phyloP scores from a whole-genome alignment of 2,888 invertebrate genomes.

The Eristalis tenax region DNA sequence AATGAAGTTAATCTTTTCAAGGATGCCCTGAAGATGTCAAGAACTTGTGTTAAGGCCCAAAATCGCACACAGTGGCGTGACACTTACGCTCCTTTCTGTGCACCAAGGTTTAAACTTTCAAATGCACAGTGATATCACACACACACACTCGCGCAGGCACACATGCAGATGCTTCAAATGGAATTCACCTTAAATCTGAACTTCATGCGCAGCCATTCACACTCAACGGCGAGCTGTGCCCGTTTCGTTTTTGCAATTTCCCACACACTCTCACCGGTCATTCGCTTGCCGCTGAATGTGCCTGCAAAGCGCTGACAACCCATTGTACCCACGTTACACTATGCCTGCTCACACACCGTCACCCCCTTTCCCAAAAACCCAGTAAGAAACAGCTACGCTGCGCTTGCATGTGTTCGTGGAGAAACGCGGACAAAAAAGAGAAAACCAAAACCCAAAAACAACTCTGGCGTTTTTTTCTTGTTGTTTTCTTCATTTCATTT shows the following conservation, averaged over 20 bases:
- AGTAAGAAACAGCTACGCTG: not conserved
- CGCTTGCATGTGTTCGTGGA: not conserved
- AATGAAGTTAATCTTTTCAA: too few species aligned
- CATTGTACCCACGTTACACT: conserved; percentile 36
- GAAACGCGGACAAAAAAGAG: not conserved
- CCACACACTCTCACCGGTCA: conserved; percentile 15
- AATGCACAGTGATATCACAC: conserved; percentile 14
- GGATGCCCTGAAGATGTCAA: too few species aligned
- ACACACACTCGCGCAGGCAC: conserved; percentile 4
- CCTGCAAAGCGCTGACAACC: conserved; percentile 20
- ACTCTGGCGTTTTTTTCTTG: not conserved
- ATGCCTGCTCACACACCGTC: not conserved
- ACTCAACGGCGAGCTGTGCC: not conserved
- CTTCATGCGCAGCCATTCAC: conserved; percentile 4
- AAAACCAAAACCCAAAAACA: conserved; percentile 11
- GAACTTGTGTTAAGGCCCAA: too few species aligned
- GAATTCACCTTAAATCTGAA: conserved; percentile 1
- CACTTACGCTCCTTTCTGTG: not conserved
- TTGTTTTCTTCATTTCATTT: not conserved
- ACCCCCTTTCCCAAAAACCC: not conserved
- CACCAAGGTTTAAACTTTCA: conserved; percentile 1
- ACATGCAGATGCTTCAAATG: not conserved
- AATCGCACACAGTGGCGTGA: not conserved
- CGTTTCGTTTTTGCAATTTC: not conserved
- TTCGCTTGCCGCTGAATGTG: conserved; percentile 35